Conservation (phyloP, 2,888 invertebrate genomes). For the Oxycera nigricornis region DNA sequence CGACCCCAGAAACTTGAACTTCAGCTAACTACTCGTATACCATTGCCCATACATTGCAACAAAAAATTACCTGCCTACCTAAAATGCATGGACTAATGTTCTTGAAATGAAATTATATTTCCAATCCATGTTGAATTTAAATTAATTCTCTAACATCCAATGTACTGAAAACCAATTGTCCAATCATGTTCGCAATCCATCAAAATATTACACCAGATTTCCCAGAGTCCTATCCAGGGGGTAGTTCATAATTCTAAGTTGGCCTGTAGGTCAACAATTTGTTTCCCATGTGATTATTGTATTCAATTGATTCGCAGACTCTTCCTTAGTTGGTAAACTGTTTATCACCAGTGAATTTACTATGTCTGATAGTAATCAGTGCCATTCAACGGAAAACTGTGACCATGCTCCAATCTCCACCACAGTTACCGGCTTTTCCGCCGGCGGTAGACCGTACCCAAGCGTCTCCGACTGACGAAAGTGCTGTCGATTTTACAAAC, state of each 20-base stretch:
- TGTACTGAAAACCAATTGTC: too few relatives aligned
- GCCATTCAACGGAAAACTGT: background rate
- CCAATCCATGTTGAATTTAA: too few relatives aligned
- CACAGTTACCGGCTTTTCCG: background rate
- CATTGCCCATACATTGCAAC: too few relatives aligned
- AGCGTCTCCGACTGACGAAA: background rate
- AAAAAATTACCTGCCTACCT: too few relatives aligned
- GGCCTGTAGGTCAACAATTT: conserved; percentile 9
- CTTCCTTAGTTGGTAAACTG: background rate
- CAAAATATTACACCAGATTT: background rate
- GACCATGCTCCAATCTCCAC: background rate
- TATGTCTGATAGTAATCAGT: background rate
- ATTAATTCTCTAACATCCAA: too few relatives aligned
- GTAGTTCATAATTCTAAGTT: background rate
- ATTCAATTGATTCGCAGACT: background rate
- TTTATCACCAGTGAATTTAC: background rate
- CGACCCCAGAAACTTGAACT: too few relatives aligned
- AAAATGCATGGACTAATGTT: too few relatives aligned
- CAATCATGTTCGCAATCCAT: background rate
- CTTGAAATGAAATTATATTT: too few relatives aligned
- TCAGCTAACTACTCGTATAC: too few relatives aligned
- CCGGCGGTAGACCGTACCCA: background rate
- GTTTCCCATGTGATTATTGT: background rate
- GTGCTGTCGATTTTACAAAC: conserved; percentile 4
- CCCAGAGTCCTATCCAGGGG: background rate